phyloP scores from a whole-genome alignment of 2,888 invertebrate genomes.

The Poecilobothrus nobilitatus region DNA sequence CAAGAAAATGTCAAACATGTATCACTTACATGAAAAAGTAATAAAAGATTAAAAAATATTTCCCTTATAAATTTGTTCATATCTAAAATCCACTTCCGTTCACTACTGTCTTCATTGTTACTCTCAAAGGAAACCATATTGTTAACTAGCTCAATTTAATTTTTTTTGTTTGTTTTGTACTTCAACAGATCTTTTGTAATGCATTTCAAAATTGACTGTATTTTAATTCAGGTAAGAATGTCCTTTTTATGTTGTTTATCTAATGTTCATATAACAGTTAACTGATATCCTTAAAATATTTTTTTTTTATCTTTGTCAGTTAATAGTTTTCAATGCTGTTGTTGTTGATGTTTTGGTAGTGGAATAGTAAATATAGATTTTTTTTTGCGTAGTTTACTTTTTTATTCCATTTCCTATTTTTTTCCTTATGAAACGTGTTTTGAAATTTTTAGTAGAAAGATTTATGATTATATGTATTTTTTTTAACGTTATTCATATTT shows the following conservation, averaged over 20 bases:
- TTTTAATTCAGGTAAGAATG: too few relatives aligned
- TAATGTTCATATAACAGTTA: too few relatives aligned
- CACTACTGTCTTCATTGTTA: too few relatives aligned
- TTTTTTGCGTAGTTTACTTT: not conserved
- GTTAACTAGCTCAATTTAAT: too few relatives aligned
- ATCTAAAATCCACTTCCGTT: too few relatives aligned
- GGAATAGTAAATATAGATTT: not conserved
- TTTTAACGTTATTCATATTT: not conserved
- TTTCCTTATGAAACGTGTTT: not conserved
- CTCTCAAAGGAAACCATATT: too few relatives aligned
- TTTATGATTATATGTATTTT: not conserved
- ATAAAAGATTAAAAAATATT: constrained; percentile 22
- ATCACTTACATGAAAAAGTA: constrained; percentile 10
- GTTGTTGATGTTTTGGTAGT: not conserved
- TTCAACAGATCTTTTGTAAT: too few relatives aligned
- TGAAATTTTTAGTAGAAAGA: not conserved
- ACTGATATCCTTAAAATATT: not conserved
- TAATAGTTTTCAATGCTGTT: not conserved
- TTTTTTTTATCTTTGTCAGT: not conserved
- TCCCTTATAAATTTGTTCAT: constrained; percentile 17
- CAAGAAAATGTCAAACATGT: too few relatives aligned
- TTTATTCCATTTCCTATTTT: not conserved
- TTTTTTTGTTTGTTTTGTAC: too few relatives aligned
- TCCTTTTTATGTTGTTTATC: too few relatives aligned
- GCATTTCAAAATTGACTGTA: too few relatives aligned